These are phyloP conservation scores for Anoplopoma fimbria DNA, from an alignment of 2,113 vertebrate genomes.

Conservation along the genomic window DNA sequence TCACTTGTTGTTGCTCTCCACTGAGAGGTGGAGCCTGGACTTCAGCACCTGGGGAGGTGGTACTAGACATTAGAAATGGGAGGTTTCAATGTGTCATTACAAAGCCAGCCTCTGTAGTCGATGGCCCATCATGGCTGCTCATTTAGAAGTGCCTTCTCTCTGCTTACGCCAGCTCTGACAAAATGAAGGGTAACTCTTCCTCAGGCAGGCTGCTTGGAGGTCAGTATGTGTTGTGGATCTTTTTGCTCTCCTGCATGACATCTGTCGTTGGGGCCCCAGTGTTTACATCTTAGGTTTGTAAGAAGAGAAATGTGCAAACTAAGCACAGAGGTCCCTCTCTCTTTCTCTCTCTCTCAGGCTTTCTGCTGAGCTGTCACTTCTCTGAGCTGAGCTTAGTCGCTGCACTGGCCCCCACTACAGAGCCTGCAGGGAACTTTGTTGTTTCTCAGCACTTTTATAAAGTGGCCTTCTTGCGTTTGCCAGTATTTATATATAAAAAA, in stretches of 20 bases:
- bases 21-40: slow-evolving; percentile 38
- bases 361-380: slow-evolving; percentile 74
- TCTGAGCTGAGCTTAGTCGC: slow-evolving; percentile 68
- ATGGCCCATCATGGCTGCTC: not conserved
- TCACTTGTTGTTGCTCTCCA: slow-evolving; percentile 1
- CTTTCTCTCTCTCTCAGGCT: slow-evolving; percentile 30
- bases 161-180: slow-evolving; percentile 24
- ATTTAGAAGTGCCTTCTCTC: slow-evolving; percentile 27
- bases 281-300: slow-evolving; percentile 48
- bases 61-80: slow-evolving; percentile 1
- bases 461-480: slow-evolving; percentile 53
- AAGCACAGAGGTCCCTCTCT: slow-evolving; percentile 51
- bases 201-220: slow-evolving; percentile 26
- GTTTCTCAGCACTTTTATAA: slow-evolving; percentile 75
- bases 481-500: slow-evolving; percentile 11
- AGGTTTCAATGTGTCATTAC: slow-evolving; percentile 25
- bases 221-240: slow-evolving; percentile 44
- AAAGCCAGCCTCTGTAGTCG: slow-evolving; percentile 21
- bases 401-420: slow-evolving; percentile 54
- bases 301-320: slow-evolving; percentile 67
- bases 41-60: slow-evolving; percentile 30
- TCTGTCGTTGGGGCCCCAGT: slow-evolving; percentile 10
- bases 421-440: slow-evolving; percentile 59
- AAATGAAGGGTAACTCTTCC: slow-evolving; percentile 36
- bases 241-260: slow-evolving; percentile 33